phyloP scores from a whole-genome alignment of 53 echinoderm and acorn worm genomes.

The Antedon mediterranea region DNA sequence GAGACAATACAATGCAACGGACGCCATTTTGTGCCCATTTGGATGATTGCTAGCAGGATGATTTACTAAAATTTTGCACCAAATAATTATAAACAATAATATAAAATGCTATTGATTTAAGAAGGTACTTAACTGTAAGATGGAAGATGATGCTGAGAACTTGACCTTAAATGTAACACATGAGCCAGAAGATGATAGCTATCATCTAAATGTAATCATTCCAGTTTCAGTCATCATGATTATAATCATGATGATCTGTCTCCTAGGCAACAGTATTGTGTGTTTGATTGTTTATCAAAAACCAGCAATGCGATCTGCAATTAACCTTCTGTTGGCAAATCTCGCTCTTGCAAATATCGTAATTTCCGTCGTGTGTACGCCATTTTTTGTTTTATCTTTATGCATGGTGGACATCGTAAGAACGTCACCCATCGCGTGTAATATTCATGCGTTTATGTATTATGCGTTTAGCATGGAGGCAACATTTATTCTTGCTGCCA shows the following conservation, averaged over 20 bases:
- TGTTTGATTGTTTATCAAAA: slow-evolving; percentile 97
- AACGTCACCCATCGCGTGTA: slow-evolving; percentile 31
- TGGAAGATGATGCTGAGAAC: background rate
- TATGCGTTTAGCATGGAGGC: slow-evolving; percentile 66
- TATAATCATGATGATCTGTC: slow-evolving; percentile 67
- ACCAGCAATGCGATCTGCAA: slow-evolving; percentile 97
- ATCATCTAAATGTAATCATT: slow-evolving; percentile 30
- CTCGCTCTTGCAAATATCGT: slow-evolving; percentile 96
- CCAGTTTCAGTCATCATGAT: slow-evolving; percentile 57
- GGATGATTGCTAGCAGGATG: too few species aligned
- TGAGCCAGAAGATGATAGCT: background rate
- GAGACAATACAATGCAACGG: too few species aligned
- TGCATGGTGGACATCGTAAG: slow-evolving; percentile 44
- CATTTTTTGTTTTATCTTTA: slow-evolving; percentile 62
- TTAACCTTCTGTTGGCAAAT: slow-evolving; percentile 96
- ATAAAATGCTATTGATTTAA: background rate
- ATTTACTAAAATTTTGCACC: too few species aligned
- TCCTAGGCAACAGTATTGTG: slow-evolving; percentile 90
- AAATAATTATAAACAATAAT: background rate
- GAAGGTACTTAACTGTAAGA: background rate
- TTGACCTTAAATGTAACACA: background rate
- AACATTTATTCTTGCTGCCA: slow-evolving; percentile 73
- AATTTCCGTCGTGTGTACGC: slow-evolving; percentile 79
- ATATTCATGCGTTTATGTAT: slow-evolving; percentile 70
- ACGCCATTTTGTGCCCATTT: too few species aligned